Conservation (phyloP, 2,113 vertebrate genomes). For the Quiscalus mexicanus region DNA sequence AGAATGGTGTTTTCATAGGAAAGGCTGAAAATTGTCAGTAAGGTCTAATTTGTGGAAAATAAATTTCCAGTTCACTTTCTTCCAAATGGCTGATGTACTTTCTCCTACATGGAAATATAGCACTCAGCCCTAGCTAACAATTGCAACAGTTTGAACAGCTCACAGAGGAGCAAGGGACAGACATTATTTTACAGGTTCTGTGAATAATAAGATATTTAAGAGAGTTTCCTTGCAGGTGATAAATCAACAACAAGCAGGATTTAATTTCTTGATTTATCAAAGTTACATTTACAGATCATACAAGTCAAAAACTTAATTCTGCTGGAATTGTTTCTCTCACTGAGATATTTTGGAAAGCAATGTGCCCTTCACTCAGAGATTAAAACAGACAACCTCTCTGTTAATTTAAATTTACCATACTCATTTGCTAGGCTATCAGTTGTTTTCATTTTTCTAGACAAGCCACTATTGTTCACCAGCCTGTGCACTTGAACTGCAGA, state of each 20-base stretch:
- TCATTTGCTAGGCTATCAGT: constrained; percentile 23
- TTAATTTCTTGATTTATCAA: neutral
- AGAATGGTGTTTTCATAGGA: neutral
- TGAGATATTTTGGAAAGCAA: neutral
- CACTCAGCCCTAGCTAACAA: neutral
- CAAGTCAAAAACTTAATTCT: neutral
- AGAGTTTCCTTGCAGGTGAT: neutral
- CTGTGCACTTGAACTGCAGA: constrained; percentile 30
- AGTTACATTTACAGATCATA: neutral
- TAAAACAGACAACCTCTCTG: constrained; percentile 6
- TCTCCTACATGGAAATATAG: neutral
- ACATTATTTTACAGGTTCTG: neutral
- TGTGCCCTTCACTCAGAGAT: constrained; percentile 20
- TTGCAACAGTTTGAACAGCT: neutral
- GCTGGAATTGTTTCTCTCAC: neutral
- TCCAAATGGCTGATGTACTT: neutral
- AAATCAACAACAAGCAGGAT: neutral
- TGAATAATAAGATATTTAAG: neutral
- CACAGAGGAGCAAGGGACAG: neutral
- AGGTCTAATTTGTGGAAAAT: neutral
- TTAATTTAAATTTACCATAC: constrained; percentile 54
- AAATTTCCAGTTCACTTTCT: neutral
- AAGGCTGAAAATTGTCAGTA: neutral
- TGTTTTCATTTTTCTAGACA: constrained; percentile 57
- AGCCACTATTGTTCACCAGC: constrained; percentile 48